Percentiles rank a stretch among this genome's conserved stretches.
phyloP scores from a whole-genome alignment of 92 coral and sea anemone species.

The Pocillopora meandrina region DNA sequence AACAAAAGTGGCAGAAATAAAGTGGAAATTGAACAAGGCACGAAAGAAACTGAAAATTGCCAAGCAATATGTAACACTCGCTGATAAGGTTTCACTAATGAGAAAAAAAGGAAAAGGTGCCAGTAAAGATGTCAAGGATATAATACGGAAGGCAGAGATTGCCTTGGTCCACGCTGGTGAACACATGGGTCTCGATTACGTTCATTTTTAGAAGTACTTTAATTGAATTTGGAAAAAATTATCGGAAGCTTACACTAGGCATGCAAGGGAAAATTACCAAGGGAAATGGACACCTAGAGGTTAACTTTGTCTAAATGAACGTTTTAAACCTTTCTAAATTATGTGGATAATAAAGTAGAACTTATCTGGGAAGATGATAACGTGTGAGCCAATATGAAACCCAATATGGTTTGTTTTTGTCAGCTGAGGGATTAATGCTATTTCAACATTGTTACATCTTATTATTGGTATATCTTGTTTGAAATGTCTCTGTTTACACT shows the following conservation, averaged over 20 bases:
- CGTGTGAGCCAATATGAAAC: too few species aligned
- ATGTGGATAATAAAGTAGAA: neutral
- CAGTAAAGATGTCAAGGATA: slow-evolving; percentile 62
- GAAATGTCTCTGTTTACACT: too few species aligned
- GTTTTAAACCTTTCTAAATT: neutral
- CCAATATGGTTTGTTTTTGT: too few species aligned
- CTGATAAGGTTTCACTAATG: slow-evolving; percentile 60
- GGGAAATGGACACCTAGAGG: neutral
- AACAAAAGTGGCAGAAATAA: slow-evolving; percentile 67
- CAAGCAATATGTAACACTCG: slow-evolving; percentile 79
- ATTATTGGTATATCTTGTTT: too few species aligned
- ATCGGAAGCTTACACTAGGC: neutral
- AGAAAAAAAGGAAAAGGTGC: slow-evolving; percentile 47
- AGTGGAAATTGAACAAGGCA: slow-evolving; percentile 90
- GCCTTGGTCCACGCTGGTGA: slow-evolving; percentile 90
- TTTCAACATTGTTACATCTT: too few species aligned
- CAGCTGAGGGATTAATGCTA: too few species aligned
- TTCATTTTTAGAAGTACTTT: slow-evolving; percentile 71
- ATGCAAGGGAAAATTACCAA: neutral
- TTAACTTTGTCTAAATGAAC: neutral
- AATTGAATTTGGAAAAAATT: neutral
- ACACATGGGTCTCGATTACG: slow-evolving; percentile 89
- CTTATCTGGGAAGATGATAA: too few species aligned
- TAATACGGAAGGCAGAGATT: slow-evolving; percentile 80
- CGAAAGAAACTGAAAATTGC: slow-evolving; percentile 81